phyloP scores from a whole-genome alignment of 1,140 invertebrate genomes.

The Liolophura sinensis region DNA sequence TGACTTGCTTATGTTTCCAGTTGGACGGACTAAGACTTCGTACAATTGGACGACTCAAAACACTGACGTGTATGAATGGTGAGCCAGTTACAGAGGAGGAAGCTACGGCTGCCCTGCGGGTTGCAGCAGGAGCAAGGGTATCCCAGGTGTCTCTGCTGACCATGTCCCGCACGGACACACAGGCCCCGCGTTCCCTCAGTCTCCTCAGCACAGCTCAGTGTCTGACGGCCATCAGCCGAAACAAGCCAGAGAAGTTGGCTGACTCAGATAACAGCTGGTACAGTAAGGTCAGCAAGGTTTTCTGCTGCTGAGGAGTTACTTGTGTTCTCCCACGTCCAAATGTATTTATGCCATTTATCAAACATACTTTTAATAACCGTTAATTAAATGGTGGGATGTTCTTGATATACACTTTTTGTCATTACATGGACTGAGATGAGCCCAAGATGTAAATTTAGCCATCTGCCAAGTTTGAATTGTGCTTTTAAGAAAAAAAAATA shows the following conservation, averaged over 20 bases:
- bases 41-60: constrained; percentile 49
- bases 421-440: too few species aligned
- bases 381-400: too few species aligned
- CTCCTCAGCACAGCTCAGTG: constrained; percentile 39
- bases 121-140: constrained; percentile 53
- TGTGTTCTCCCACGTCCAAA: not conserved
- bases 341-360: not conserved
- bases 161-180: constrained; percentile 39
- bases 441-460: too few species aligned
- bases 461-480: too few species aligned
- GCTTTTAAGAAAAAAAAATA: too few species aligned
- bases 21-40: constrained; percentile 43
- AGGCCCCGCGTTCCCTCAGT: constrained; percentile 43
- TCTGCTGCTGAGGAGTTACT: not conserved
- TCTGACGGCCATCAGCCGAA: constrained; percentile 34
- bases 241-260: constrained; percentile 41
- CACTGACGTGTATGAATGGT: constrained; percentile 46
- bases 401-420: too few species aligned
- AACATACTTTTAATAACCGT: too few species aligned
- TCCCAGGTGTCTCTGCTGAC: constrained; percentile 52
- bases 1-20: constrained; percentile 24
- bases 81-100: constrained; percentile 43
- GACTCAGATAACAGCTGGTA: constrained; percentile 50
- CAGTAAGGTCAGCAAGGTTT: constrained; percentile 31
- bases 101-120: constrained; percentile 43